A percentile compares a stretch with the other conserved stretches of the same genome.
These are phyloP conservation scores for Chrysolophus pictus DNA, from an alignment of 2,797 vertebrate genomes.

Conservation along the genomic window DNA sequence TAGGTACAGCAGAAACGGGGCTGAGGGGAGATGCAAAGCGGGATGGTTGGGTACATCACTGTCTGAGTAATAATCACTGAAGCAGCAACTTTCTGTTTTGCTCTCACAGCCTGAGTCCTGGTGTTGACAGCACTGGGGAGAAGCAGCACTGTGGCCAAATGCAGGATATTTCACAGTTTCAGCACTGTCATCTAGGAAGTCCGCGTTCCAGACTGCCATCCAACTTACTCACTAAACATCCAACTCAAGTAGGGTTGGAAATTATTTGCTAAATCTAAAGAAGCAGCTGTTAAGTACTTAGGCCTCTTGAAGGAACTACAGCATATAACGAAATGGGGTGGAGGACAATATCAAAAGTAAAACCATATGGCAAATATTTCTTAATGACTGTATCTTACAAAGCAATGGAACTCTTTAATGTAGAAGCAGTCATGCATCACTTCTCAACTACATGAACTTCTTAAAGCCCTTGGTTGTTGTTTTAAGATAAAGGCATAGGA, in stretches of 20 bases:
- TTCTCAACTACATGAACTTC: slow-evolving; percentile 48
- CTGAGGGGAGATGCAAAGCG: neutral
- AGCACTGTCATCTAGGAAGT: neutral
- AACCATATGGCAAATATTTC: neutral
- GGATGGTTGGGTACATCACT: neutral
- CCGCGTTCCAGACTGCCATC: neutral
- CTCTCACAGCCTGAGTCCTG: neutral
- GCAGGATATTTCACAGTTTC: neutral
- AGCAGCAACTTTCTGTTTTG: slow-evolving; percentile 18
- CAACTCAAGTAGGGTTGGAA: neutral
- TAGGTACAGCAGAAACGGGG: slow-evolving; percentile 20
- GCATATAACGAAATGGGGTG: neutral
- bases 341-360: neutral
- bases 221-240: neutral
- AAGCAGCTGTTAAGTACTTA: neutral
- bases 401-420: slow-evolving; percentile 52
- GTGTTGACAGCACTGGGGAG: slow-evolving; percentile 43
- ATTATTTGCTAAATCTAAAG: neutral
- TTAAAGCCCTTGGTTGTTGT: slow-evolving; percentile 31
- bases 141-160: neutral
- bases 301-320: slow-evolving; percentile 1
- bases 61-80: slow-evolving; percentile 41
- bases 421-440: slow-evolving; percentile 55
- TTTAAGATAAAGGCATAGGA: slow-evolving; percentile 60
- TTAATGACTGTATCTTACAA: slow-evolving; percentile 32